Evolutionary conservation across 2,113 vertebrate genomes (phyloP), one percentile per base, ranked within the genome.

Genomic region (Myotis brandtii): DNA sequence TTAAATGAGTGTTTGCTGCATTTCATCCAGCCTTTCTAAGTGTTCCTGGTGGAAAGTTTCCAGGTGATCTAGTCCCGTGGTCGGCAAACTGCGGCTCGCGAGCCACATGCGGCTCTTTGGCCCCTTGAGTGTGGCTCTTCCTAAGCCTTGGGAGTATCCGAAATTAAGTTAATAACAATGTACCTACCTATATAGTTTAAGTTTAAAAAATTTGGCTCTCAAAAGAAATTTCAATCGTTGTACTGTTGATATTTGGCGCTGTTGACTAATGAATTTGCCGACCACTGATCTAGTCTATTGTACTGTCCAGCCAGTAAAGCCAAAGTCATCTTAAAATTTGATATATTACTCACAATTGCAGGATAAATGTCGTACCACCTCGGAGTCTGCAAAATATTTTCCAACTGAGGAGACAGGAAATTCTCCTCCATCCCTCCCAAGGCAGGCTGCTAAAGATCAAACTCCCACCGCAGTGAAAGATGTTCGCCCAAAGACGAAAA

Each of bases 401-500:
- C 75, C 72, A 27, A 1, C 0, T 20, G 77, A 34, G 66, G 75
- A 91, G 40, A 11, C 81, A 54, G 30, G 59, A 72, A 52, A 59
- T 46, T 5, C 69, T 94, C n/a, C 89, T 67, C 23, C 32, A 16
- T 23, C 75, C 20, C 52, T 34, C 37, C 34, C 50, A 40, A 83
- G 23, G 34, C 40, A 23, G 21, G 1, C 50, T 40, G 6, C 62
- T 48, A 4, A 40, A 43, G n/a, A 54, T 34, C 86, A 72, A 16
- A n/a, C 69, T 34, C 80, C 2, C 54, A 50, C 9, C 0, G 40
- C 0, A 0, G 75, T 93, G 94, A 93, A 64, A 86, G 98, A 86
- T n/a, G 95, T 97, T 50, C 88, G 54, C 37, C 98, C 97, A 50
- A 98, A 98, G 85, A 59, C 0, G 7, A 97, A 76, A 86, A 94